phyloP scores from a whole-genome alignment of 2,888 invertebrate species.

The Rhopalosiphum nymphaeae region DNA sequence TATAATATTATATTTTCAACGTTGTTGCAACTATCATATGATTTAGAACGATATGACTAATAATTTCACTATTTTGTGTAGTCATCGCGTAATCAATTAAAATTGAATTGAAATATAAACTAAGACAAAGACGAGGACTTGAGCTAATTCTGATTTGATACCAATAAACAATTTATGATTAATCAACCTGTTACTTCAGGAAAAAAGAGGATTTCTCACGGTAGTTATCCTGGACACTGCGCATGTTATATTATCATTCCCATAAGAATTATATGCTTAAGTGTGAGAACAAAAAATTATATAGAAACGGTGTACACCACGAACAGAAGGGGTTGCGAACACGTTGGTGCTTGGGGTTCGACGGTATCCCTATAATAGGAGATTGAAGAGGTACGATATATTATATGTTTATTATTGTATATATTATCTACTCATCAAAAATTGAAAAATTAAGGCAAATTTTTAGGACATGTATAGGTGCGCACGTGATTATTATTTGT shows the following conservation, averaged over 20 bases:
- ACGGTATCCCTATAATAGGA: background rate
- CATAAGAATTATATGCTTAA: constrained; percentile 27
- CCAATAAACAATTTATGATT: background rate
- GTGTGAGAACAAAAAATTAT: constrained; percentile 30
- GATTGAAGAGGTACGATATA: background rate
- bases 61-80: background rate
- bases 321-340: background rate
- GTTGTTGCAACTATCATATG: background rate
- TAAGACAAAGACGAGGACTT: background rate
- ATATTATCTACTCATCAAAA: background rate
- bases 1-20: background rate
- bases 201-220: constrained; percentile 37
- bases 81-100: background rate
- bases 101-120: background rate
- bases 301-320: background rate
- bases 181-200: background rate
- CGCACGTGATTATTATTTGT: background rate
- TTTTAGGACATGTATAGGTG: background rate
- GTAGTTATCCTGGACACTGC: constrained; percentile 1
- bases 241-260: constrained; percentile 23
- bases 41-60: background rate
- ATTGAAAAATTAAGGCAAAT: background rate
- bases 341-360: background rate
- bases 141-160: background rate
- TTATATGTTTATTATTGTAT: background rate